A percentile compares a stretch with the other conserved stretches of the same genome.
These are phyloP conservation scores for Melangyna quadrimaculata DNA, from an alignment of 2,888 invertebrate genomes.

Conservation along the genomic window DNA sequence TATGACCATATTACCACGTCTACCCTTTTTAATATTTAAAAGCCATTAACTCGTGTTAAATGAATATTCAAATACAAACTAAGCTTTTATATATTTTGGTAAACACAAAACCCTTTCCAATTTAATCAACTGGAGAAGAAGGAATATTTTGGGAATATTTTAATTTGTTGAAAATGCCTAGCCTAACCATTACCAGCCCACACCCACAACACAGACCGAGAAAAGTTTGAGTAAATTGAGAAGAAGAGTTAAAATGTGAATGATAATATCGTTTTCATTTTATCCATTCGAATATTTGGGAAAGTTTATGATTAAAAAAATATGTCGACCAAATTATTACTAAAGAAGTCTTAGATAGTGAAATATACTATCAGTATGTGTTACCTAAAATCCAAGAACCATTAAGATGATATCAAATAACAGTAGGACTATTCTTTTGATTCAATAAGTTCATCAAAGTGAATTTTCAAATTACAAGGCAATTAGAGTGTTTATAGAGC, in stretches of 20 bases:
- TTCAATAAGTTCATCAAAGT: not conserved
- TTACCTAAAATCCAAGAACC: not conserved
- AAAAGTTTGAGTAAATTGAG: not conserved
- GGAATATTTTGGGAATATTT: not conserved
- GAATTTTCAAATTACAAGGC: too few species aligned
- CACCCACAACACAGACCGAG: too few species aligned
- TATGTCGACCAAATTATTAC: not conserved
- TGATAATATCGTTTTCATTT: not conserved
- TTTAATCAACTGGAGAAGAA: not conserved
- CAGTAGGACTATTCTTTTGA: not conserved
- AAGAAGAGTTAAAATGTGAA: not conserved
- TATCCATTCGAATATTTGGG: not conserved
- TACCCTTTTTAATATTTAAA: not conserved
- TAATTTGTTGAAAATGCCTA: not conserved
- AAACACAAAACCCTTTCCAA: not conserved
- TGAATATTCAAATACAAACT: not conserved
- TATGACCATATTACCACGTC: not conserved
- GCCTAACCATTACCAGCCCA: too few species aligned
- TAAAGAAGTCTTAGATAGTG: too few species aligned
- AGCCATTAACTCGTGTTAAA: conserved; percentile 2
- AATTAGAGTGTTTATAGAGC: too few species aligned
- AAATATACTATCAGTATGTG: not conserved
- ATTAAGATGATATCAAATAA: not conserved
- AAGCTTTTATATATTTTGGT: not conserved
- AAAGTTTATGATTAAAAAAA: not conserved